phyloP scores from a whole-genome alignment of 2,797 vertebrate species.

The Petrocephalus schoutedeni region DNA sequence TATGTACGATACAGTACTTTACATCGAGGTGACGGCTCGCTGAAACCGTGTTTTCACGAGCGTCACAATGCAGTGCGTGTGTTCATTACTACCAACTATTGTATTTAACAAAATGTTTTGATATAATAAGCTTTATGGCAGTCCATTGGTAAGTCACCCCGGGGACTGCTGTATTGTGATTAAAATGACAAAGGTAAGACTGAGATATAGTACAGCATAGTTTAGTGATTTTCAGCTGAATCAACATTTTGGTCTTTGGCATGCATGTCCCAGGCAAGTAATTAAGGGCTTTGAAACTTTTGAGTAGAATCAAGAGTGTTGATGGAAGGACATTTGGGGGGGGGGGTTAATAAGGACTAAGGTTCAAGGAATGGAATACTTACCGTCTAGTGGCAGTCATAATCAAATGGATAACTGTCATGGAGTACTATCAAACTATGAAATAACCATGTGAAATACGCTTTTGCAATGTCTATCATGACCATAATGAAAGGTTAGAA shows the following conservation, averaged over 20 bases:
- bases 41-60: background rate
- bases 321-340: background rate
- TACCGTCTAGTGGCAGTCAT: background rate
- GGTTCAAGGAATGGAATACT: background rate
- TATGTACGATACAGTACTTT: background rate
- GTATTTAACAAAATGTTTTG: background rate
- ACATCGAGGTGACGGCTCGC: background rate
- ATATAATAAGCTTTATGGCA: background rate
- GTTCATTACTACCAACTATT: background rate
- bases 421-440: background rate
- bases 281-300: background rate
- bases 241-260: background rate
- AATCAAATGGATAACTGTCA: background rate
- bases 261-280: background rate
- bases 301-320: background rate
- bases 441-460: background rate
- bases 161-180: background rate
- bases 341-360: background rate
- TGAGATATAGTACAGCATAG: background rate
- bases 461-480: background rate
- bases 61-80: background rate
- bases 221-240: background rate
- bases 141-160: background rate
- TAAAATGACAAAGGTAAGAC: background rate
- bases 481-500: background rate